Evolutionary conservation across 2,797 vertebrate genomes (phyloP).

Genomic region (Sebastolobus altivelis): DNA sequence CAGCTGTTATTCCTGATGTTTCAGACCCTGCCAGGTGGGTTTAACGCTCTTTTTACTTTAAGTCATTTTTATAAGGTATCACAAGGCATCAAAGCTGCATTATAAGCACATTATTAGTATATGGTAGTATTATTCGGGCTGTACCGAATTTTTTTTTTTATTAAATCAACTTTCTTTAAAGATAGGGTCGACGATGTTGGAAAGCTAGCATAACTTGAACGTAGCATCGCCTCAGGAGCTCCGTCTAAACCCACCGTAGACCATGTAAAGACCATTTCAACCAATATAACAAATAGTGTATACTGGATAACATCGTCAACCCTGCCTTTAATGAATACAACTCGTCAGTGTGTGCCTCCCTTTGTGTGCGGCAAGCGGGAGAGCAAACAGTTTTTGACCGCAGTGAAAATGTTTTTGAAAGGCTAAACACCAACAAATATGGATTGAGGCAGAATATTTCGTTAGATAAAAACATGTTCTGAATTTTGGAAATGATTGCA

Average conservation of each 20-base stretch:
- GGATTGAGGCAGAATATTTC: no score
- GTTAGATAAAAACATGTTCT: no score
- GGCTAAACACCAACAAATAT: not conserved
- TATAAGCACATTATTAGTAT: not conserved
- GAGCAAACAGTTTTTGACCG: not conserved
- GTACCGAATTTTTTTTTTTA: not conserved
- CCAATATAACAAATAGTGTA: no score
- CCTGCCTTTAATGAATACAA: not conserved
- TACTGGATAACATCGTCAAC: no score
- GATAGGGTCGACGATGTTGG: no score
- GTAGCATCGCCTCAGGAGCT: no score
- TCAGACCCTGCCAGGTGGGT: conserved; percentile 71
- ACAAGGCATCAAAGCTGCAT: not conserved
- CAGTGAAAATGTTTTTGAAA: not conserved
- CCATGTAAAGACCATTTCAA: no score
- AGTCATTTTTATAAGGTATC: not conserved
- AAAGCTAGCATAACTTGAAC: no score
- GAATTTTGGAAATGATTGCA: no score
- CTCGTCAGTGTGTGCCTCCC: not conserved
- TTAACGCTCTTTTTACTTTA: not conserved
- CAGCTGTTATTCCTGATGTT: conserved; percentile 70
- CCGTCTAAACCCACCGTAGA: no score
- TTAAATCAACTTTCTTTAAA: not conserved
- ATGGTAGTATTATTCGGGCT: not conserved
- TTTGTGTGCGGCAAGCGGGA: not conserved